Evolutionary conservation across 1,140 invertebrate species (phyloP), one percentile per base, ranked within the genome.

Genomic region (Eubasilissa regina): DNA sequence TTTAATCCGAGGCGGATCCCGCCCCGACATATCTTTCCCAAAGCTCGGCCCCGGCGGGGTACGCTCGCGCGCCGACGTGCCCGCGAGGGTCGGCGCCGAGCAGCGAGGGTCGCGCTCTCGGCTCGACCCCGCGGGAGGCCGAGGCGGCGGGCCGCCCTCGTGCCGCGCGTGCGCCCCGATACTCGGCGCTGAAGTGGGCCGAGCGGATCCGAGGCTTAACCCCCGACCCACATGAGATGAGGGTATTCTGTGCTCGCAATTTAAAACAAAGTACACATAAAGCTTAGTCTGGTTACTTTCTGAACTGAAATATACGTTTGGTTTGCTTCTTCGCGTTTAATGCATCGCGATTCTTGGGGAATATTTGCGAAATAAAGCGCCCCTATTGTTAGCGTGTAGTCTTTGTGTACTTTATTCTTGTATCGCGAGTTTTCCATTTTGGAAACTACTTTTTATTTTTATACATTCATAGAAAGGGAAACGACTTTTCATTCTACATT

Each of bases 241-340:
- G 66, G 66, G 66, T 70, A 70, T 70, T 51, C 66, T 48, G 13
- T 12, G 66, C 66, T 70, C 66, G 66, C 66, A 70, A 70, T 70
- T 70, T 70, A 70, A 70, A 70, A 70, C 66, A 70, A 70, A 70
- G 66, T 70, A 70, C 47, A 70, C 66, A 70, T 70, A 70, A 70
- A 70, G 66, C 66, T 70, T 70, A 70, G 66, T 70, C 47, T 51
- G 66, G 45, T 70, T 70, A 70, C 66, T 70, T 70, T 25, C 21
- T 17, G 66, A 70, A 70, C 45, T 70, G 45, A 70, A 70, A 70
- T 70, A 70, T 70, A 70, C 66, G 66, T n/a, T 70, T 25, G 19
- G 45, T 51, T 70, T 51, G 17, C 66, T 51, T 17, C 66, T 70
- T 51, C 45, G 17, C 44, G 19, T 21, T 44, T 47, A 70, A 21